Evolutionary conservation across 2,888 invertebrate species (phyloP), one percentile per base, ranked within the genome.

Genomic region (Sisyra nigra): DNA sequence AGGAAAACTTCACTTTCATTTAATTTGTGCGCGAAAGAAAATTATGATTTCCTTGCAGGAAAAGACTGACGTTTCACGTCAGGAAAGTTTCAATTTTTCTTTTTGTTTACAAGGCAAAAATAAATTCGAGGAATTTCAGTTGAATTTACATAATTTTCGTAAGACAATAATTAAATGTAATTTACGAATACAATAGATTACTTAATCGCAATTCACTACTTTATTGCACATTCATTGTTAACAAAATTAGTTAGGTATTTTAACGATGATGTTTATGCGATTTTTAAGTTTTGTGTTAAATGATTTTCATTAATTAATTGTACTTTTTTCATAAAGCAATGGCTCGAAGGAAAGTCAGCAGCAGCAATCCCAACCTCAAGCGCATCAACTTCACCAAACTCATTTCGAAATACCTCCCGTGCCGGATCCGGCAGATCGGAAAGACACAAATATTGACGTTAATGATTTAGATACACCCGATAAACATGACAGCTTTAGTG

Each of bases 401-500:
- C 36, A 19, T 48, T 50, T 19, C 48, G 48, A 34, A 14, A 34
- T 34, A 13, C 51, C 52, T 41, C 49, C 48, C 18, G 34, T 39
- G 7, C 42, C 38, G 5, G 44, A 41, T 29, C 44, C 36, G 14
- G 41, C 36, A 36, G 30, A 35, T 19, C 35, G 41, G n/a, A 39
- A 17, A 15, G 48, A 48, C 45, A 48, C 42, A 47, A 46, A 41
- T 35, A 44, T 19, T 10, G 17, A 41, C 34, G 18, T 32, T 11
- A 41, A 41, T 19, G 41, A 41, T 29, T 15, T 13, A 36, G 30
- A 30, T 15, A 39, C 38, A 19, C 19, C 40, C 14, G 38, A 38
- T 24, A 39, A 38, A 4, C 65, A 68, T 47, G 80, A 80, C 56
- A 65, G 65, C 45, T 80, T 74, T 55, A 66, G 68, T 46, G 80